These are phyloP conservation scores for Hemicrepidius hirtus DNA, from an alignment of 2,888 invertebrate species.

Conservation along the genomic window DNA sequence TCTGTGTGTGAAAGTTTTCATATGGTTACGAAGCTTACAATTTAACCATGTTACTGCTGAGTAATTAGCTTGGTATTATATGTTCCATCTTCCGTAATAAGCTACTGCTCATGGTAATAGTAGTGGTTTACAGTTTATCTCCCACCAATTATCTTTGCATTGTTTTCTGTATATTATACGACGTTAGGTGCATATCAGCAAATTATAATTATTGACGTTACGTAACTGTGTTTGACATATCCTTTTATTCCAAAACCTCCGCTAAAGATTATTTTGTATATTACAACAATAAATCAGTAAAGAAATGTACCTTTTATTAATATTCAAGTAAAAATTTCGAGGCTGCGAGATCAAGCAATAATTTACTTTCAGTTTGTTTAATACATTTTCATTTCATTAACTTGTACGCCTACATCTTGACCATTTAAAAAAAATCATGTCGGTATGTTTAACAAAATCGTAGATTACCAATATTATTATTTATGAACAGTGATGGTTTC, in stretches of 20 bases:
- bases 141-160: conserved; percentile 34
- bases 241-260: conserved; percentile 14
- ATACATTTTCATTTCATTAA: background rate
- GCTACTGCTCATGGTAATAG: conserved; percentile 32
- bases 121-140: conserved; percentile 27
- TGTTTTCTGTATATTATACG: conserved; percentile 38
- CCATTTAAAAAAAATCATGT: too few relatives aligned
- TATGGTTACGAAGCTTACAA: conserved; percentile 25
- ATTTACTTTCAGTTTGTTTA: background rate
- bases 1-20: conserved; percentile 24
- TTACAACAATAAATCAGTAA: conserved; percentile 11
- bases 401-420: too few relatives aligned
- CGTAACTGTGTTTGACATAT: conserved; percentile 25
- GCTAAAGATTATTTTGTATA: background rate
- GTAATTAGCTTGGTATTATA: conserved; percentile 33
- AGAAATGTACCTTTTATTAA: too few relatives aligned
- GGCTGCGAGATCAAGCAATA: background rate
- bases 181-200: conserved; percentile 30
- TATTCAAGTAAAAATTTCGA: background rate
- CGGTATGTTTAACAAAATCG: too few relatives aligned
- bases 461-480: too few relatives aligned
- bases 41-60: conserved; percentile 10
- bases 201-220: conserved; percentile 29
- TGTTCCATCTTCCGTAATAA: conserved; percentile 25
- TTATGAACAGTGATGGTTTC: too few relatives aligned